Conservation (phyloP, 2,113 vertebrate species). For the Mobula birostris region DNA sequence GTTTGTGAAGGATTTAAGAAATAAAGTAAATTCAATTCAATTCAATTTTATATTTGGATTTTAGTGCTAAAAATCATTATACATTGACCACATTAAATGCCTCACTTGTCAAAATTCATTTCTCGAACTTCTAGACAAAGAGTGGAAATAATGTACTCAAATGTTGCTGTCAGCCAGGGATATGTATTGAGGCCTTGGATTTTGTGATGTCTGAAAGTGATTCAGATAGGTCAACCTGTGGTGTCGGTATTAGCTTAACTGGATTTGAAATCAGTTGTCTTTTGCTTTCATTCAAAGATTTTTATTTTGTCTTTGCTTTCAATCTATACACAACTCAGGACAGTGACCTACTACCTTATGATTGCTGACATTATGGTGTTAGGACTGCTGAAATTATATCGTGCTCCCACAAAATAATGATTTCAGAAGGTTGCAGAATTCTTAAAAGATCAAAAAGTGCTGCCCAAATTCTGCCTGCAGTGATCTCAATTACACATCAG, state of each 20-base stretch:
- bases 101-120: no score
- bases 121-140: no score
- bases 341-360: not conserved
- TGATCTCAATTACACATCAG: constrained; percentile 1
- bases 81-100: no score
- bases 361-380: not conserved
- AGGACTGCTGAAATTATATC: not conserved
- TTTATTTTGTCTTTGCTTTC: not conserved
- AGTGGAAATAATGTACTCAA: no score
- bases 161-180: not conserved
- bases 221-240: not conserved
- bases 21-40: no score
- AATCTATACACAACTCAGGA: not conserved
- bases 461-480: not conserved
- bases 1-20: no score
- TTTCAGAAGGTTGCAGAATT: not conserved
- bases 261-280: not conserved
- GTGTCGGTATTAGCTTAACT: not conserved
- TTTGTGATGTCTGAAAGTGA: not conserved
- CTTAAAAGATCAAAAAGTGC: not conserved
- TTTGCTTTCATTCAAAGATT: not conserved
- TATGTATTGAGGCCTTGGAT: not conserved
- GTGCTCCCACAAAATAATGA: not conserved
- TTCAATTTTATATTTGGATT: no score
- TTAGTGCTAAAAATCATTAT: no score